Evolutionary conservation across 2,113 vertebrate species (phyloP).

Genomic region (Alligator sinensis): DNA sequence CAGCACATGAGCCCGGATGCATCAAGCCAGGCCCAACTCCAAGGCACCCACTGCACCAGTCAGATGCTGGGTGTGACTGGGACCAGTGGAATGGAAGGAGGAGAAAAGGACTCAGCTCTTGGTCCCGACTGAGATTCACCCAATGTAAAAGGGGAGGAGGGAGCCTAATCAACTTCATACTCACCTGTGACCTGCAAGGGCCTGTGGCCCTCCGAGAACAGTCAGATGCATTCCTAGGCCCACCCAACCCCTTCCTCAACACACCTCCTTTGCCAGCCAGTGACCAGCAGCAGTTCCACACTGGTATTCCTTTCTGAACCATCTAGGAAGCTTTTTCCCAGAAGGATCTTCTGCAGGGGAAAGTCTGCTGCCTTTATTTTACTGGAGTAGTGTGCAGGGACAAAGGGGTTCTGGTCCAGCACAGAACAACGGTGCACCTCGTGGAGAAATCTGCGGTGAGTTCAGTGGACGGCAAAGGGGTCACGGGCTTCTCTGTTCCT

Average conservation of each 20-base stretch:
- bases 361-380: background rate
- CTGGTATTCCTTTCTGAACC: background rate
- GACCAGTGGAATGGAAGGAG: background rate
- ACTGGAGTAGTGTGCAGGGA: background rate
- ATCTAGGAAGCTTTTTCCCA: background rate
- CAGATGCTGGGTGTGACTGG: background rate
- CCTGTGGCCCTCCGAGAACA: background rate
- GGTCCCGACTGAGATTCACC: background rate
- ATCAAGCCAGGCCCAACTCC: background rate
- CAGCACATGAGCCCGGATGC: background rate
- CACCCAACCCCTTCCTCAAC: background rate
- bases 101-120: background rate
- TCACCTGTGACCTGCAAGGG: background rate
- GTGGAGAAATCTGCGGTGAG: background rate
- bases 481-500: background rate
- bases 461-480: background rate
- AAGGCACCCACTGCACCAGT: background rate
- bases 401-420: background rate
- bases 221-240: background rate
- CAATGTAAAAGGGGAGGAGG: background rate
- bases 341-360: background rate
- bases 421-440: background rate
- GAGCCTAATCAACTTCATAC: background rate
- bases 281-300: too few species aligned
- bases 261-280: background rate